Evolutionary conservation across 2,113 vertebrate species (phyloP).

Genomic region (Sorex fumeus): DNA sequence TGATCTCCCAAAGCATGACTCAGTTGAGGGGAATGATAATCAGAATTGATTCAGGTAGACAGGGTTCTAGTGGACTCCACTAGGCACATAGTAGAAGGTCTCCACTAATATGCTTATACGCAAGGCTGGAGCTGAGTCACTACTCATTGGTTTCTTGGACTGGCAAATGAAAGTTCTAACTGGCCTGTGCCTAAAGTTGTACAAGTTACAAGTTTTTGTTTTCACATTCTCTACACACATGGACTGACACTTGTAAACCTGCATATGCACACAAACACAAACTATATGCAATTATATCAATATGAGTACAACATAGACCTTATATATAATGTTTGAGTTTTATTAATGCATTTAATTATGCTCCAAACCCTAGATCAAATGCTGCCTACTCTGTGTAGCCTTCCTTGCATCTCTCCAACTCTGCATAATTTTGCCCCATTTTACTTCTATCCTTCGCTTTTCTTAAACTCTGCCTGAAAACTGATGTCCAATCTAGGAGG

Average conservation of each 20-base stretch:
- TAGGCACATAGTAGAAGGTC: background rate
- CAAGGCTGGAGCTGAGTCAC: background rate
- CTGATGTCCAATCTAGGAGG: background rate
- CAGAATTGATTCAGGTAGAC: background rate
- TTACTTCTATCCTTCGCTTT: background rate
- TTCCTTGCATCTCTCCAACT: constrained; percentile 19
- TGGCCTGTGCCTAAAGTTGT: background rate
- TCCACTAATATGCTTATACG: background rate
- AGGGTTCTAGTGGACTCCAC: background rate
- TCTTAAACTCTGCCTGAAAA: background rate
- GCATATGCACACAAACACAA: background rate
- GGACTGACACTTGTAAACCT: background rate
- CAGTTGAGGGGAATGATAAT: background rate
- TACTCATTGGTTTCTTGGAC: background rate
- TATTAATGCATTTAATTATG: background rate
- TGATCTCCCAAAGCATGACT: background rate
- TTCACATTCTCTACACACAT: background rate
- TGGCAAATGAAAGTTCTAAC: background rate
- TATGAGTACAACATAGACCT: background rate
- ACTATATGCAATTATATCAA: background rate
- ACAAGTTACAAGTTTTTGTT: background rate
- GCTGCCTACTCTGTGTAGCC: background rate
- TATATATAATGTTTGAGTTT: background rate
- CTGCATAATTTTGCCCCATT: background rate
- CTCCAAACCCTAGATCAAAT: background rate